Conservation (phyloP, 2,888 invertebrate genomes). For the Xestia rhomboidea region DNA sequence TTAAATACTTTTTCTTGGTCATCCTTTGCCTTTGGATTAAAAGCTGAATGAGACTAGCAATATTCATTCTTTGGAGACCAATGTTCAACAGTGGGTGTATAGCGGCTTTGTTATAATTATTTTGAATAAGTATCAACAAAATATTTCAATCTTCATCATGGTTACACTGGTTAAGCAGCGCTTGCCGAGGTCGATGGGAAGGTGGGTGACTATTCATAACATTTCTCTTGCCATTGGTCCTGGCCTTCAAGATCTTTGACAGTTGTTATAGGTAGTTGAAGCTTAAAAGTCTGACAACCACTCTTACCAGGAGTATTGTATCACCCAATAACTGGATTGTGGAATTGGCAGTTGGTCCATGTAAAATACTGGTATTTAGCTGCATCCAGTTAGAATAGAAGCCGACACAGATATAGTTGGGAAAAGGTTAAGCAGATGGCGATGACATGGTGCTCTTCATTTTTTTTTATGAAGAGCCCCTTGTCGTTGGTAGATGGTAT, state of each 20-base stretch:
- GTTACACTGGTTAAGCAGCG: neutral
- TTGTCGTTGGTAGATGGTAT: no score
- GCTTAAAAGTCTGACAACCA: neutral
- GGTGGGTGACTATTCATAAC: neutral
- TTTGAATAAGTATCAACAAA: neutral
- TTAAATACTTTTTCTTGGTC: neutral
- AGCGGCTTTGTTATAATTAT: neutral
- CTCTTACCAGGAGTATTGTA: neutral
- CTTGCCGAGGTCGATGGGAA: neutral
- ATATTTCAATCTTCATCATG: neutral
- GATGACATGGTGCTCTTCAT: neutral
- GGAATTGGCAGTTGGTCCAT: neutral
- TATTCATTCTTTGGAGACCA: neutral
- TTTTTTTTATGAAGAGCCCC: no score
- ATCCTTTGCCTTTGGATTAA: no score
- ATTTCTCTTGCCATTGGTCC: neutral
- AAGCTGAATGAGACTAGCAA: neutral
- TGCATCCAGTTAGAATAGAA: neutral
- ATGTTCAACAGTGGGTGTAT: neutral
- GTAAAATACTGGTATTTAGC: neutral
- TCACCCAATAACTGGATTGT: neutral
- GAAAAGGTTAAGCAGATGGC: neutral
- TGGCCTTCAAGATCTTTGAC: neutral
- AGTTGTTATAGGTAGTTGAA: neutral
- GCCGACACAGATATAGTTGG: neutral